Conservation (phyloP, 2,113 vertebrate species). For the Lepisosteus oculatus region DNA sequence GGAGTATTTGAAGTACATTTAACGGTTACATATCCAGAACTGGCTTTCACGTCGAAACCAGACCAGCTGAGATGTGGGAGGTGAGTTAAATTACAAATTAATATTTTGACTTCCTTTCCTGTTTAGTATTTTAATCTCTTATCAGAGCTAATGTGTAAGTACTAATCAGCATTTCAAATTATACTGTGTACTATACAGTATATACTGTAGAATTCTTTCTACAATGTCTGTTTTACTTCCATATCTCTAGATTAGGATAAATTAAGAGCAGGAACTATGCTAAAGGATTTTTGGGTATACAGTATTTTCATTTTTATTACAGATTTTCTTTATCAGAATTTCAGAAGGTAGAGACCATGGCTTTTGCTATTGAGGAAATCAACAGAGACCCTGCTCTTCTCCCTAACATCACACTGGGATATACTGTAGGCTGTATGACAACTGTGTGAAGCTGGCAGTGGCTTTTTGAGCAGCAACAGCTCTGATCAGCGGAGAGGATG, state of each 20-base stretch:
- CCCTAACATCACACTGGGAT: conserved; percentile 13
- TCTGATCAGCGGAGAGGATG: not conserved
- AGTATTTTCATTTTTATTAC: too few relatives aligned
- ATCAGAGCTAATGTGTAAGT: too few relatives aligned
- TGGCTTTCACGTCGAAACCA: not conserved
- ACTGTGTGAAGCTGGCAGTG: not conserved
- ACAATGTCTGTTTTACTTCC: too few relatives aligned
- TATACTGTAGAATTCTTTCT: too few relatives aligned
- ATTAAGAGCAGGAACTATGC: too few relatives aligned
- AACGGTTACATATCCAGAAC: too few relatives aligned
- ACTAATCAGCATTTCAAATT: too few relatives aligned
- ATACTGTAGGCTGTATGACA: not conserved
- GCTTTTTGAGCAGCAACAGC: conserved; percentile 1
- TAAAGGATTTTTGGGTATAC: too few relatives aligned
- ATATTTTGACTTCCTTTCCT: too few relatives aligned
- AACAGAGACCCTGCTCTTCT: conserved; percentile 3
- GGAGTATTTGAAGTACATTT: not conserved
- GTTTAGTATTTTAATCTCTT: too few relatives aligned
- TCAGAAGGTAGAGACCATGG: conserved; percentile 5
- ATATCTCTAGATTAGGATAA: too few relatives aligned
- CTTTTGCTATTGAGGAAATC: conserved; percentile 18
- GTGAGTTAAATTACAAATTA: not conserved
- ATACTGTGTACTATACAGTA: too few relatives aligned
- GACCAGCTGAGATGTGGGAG: not conserved
- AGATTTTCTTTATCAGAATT: not conserved